A percentile compares a stretch with the other conserved stretches of the same genome.
Conservation (phyloP, 2,797 vertebrate genomes). For the Vespertilio murinus region DNA sequence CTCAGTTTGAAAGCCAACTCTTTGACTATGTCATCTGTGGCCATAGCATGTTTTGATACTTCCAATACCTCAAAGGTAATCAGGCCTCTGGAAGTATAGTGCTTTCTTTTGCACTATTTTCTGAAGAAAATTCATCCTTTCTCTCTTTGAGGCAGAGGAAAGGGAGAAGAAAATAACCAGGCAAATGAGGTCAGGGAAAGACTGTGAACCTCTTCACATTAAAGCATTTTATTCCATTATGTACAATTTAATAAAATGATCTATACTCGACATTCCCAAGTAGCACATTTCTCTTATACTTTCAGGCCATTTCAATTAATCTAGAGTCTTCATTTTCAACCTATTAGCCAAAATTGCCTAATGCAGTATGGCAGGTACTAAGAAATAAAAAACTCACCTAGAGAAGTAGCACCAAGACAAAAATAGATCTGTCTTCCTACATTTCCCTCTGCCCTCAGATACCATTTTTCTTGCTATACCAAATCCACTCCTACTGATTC, state of each 20-base stretch:
- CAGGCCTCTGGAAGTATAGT: background rate
- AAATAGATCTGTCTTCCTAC: background rate
- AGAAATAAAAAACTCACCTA: background rate
- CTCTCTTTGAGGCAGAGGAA: background rate
- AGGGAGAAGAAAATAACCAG: background rate
- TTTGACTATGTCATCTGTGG: background rate
- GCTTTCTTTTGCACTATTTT: background rate
- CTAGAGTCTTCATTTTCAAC: background rate
- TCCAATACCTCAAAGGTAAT: background rate
- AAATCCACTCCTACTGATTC: background rate
- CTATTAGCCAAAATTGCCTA: constrained; percentile 14
- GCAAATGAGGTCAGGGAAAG: background rate
- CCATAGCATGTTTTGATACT: background rate
- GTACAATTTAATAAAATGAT: background rate
- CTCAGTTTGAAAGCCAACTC: background rate
- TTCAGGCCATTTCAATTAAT: constrained; percentile 16
- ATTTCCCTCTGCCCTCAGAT: background rate
- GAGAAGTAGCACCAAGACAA: background rate
- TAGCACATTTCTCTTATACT: constrained; percentile 2
- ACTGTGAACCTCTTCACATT: background rate
- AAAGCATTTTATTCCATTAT: background rate
- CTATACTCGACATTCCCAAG: background rate
- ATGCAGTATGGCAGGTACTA: background rate
- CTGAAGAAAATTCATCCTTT: constrained; percentile 10
- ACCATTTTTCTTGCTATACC: background rate